Evolutionary conservation across 2,797 vertebrate genomes (phyloP).

Genomic region (Myoxocephalus aenaeus): DNA sequence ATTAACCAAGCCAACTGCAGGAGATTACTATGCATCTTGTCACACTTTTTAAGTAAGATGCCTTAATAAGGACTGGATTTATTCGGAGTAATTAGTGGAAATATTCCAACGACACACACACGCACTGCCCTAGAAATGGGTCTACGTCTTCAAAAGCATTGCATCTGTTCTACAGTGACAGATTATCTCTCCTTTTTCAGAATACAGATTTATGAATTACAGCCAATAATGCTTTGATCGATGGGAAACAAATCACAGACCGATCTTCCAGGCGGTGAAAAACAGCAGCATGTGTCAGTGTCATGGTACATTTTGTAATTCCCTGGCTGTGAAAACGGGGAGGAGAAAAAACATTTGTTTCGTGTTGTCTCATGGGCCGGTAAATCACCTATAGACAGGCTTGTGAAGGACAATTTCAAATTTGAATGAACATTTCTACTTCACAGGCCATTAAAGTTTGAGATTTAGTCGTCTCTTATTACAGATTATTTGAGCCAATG

Average conservation of each 20-base stretch:
- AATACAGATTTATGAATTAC: constrained; percentile 60
- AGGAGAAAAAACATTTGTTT: constrained; percentile 54
- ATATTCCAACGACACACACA: constrained; percentile 44
- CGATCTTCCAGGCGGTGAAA: constrained; percentile 51
- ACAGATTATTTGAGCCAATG: background rate
- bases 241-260: constrained; percentile 34
- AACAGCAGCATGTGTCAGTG: constrained; percentile 62
- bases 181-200: constrained; percentile 53
- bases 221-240: constrained; percentile 61
- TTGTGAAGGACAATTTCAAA: constrained; percentile 23
- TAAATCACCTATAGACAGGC: constrained; percentile 28
- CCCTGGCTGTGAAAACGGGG: constrained; percentile 38
- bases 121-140: constrained; percentile 46
- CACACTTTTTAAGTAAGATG: constrained; percentile 58
- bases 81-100: constrained; percentile 64
- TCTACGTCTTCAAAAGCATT: constrained; percentile 60
- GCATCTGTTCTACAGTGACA: constrained; percentile 57
- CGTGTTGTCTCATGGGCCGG: constrained; percentile 36
- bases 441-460: background rate
- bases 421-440: background rate
- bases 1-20: constrained; percentile 44
- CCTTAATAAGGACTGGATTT: constrained; percentile 67
- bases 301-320: constrained; percentile 51
- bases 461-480: background rate
- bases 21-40: constrained; percentile 57